A percentile compares a stretch with the other conserved stretches of the same genome.
phyloP scores from a whole-genome alignment of 1,140 invertebrate genomes.

The Drosophila burlai region DNA sequence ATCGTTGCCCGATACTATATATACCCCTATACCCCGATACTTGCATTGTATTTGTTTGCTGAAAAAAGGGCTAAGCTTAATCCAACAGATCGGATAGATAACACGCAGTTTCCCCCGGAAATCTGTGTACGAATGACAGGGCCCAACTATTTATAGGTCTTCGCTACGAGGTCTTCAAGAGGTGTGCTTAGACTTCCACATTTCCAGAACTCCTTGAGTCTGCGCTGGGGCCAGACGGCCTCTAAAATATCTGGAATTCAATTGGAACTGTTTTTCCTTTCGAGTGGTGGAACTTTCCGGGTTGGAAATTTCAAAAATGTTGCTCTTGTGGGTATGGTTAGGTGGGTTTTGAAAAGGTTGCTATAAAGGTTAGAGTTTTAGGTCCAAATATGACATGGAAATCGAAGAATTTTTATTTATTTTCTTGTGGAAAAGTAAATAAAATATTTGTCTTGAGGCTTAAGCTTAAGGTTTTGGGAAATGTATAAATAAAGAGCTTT shows the following conservation, averaged over 20 bases:
- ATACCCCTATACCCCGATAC: not conserved
- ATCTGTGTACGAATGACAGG: conserved; percentile 28
- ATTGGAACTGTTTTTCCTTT: conserved; percentile 13
- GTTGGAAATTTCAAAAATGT: conserved; percentile 21
- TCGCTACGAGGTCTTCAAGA: not conserved
- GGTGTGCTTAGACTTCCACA: conserved; percentile 23
- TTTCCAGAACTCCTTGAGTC: conserved; percentile 34
- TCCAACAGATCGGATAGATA: conserved; percentile 35
- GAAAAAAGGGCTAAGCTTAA: conserved; percentile 20
- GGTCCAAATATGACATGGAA: not conserved
- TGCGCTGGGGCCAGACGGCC: conserved; percentile 6
- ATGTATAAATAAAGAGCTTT: too few species aligned
- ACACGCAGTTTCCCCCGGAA: conserved; percentile 52
- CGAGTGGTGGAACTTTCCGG: conserved; percentile 24
- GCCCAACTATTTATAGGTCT: conserved; percentile 26
- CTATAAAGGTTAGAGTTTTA: not conserved
- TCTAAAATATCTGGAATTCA: conserved; percentile 5
- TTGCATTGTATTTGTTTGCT: conserved; percentile 5
- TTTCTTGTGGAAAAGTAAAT: not conserved
- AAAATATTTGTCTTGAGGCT: too few species aligned
- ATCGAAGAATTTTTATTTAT: too few species aligned
- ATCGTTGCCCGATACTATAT: conserved; percentile 37
- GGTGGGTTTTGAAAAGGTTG: not conserved
- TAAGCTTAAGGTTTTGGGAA: too few species aligned
- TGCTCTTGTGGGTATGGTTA: not conserved